Base-by-base conservation (phyloP, 2,113 vertebrate species). In the Lepidothrix coronata region DNA sequence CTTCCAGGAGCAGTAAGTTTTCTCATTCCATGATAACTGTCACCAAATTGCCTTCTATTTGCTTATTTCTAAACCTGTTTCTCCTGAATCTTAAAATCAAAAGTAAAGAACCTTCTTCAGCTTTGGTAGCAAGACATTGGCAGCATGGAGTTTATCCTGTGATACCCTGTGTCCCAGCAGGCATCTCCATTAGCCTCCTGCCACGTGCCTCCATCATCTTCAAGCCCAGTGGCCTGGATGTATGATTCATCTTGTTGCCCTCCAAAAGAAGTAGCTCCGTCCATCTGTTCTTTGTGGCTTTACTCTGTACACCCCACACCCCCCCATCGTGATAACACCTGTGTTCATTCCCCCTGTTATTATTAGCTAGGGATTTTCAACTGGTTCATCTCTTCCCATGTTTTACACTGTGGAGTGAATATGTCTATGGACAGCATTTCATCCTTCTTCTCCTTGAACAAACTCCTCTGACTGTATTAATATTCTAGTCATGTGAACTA, bases 271-370 rank as follows among this genome's bases (percentile, higher is more conserved):
- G 89, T 55, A 84, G 77, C 78, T 92, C 43, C 1, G 77, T 95
- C 94, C 95, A 96, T 95, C 96, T 96, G 95, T 89, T 96, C 91
- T 44, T 59, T 43, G 65, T 74, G 86, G 83, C 86, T 91, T 95
- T 87, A 39, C 63, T 78, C 35, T 81, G 46, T 51, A 33, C 68
- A n/a, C n/a, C 89, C 73, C 27, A 1, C 28, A 22, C 35, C 9
- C 61, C 87, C 88, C 58, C 76, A 77, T 54, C 0, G 48, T 90
- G 94, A 86, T 68, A 93, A 68, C 75, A 85, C 91, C 95, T 95
- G 88, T 13, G 16, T 83, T 88, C 68, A 10, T 39, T 83, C 75
- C 27, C 55, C 72, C 73, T 55, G 51, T 67, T 92, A 37, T 80
- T 86, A 86, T 81, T 77, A 93, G 67, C 76, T 54, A 27, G 80